Base-by-base conservation (phyloP, 2,113 vertebrate genomes). In the Fukomys damarensis region DNA sequence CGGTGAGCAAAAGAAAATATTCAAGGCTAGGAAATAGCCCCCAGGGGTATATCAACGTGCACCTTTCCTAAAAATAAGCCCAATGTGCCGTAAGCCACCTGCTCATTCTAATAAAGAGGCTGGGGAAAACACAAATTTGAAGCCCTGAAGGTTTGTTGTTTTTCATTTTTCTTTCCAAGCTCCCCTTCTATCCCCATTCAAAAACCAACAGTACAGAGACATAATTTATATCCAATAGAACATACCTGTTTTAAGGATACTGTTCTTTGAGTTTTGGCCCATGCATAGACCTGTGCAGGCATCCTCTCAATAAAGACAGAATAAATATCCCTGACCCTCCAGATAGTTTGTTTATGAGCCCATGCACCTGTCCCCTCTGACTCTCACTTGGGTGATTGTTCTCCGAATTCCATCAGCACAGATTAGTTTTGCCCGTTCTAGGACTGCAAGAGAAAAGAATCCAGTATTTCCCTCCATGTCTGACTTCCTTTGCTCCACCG, bases 31-130 rank as follows among this genome's bases (percentile, higher is more conserved):
- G 81, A 94, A 96, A 97, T 58, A 94, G 93, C 66, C 66, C 95
- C 86, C 94, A 49, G 81, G 88, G 76, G 88, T 54, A 70, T 19
- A 52, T 49, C 95, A 82, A 38, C 74, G 86, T 81, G 86, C 88
- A 80, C 61, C 92, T 96, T 94, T 95, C 96, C 97, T 97, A 97
- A 97, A 98, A 98, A 97, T 97, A 98, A 94, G 94, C 91, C 86
- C 86, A 52, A 84, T 96, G 95, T 97, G 95, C 95, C 87, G 92
- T 95, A 66, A 83, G 26, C 87, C 95, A 95, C 94, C 95, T 91
- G 97, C 96, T 97, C 91, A 91, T 97, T 96, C 93, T 91, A 80
- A 93, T 81, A 58, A 58, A 96, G 68, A 22, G 59, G 32, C 66
- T 24, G 30, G 28, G 65, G 83, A 91, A 91, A 95, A 58, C 91